Base-by-base conservation (phyloP, 1,140 invertebrate species). In the Halesus radiatus region DNA sequence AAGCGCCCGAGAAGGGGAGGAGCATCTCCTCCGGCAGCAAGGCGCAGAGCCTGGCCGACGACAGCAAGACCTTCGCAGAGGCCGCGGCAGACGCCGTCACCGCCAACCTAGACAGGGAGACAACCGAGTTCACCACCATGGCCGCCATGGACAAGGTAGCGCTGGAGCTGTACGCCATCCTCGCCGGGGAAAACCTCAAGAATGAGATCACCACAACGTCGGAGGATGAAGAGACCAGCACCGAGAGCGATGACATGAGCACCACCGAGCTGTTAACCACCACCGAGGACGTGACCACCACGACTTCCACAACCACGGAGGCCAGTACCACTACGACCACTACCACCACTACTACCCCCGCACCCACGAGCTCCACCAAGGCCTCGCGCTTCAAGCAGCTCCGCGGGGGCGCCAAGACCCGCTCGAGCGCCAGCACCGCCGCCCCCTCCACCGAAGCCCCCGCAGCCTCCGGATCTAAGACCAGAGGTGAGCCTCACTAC, bases 91-190 rank as follows among this genome's bases (percentile, higher is more conserved):
- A 62, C 1, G n/a, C 62, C 7, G 78, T 60, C 5, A 73, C 78
- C 5, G 84, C 85, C 20, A 84, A 84, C 22, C 89, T 89, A 52
- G 87, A 90, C 15, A 90, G 90, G 74, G 91, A 92, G 1, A 93
- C 92, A 0, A 93, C 92, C 0, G 93, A 93, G 18, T 91, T 89
- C 56, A 91, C 91, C 3, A 92, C 91, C 1, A 93, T 92, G 83
- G 91, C 92, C 3, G 90, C 91, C 0, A 95, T 95, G 94, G 93
- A 95, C 84, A 95, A 96, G 87, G 94, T 94, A 0, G 95, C 94
- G 15, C 88, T 95, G 16, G 95, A 96, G 84, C 86, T 96, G 18
- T 96, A 96, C 82, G 95, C 94, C 0, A 93, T 95, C 82, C 88
- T 94, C 15, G 93, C 93, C n/a, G 93, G 94, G 56, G 94, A 92